Evolutionary conservation across 2,888 invertebrate genomes (phyloP), one percentile per base, ranked within the genome.

Genomic region (Ernsta delagoae): DNA sequence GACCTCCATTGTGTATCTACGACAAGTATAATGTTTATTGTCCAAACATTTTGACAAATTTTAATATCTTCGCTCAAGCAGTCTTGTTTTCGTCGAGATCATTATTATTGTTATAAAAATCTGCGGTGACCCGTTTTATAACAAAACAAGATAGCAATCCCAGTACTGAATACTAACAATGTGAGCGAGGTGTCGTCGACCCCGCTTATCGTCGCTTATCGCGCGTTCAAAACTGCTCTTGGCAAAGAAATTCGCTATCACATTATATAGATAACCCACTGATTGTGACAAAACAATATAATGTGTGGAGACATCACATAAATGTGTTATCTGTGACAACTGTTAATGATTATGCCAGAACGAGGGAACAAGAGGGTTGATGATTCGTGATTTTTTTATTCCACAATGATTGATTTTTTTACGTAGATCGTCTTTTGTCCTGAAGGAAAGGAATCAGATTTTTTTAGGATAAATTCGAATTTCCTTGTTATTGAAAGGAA

Each of bases 141-240:
- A 67, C 34, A 61, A 45, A 64, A 53, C 16, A 31, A 31, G 43
- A 60, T 54, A 67, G 9, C 36, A 36, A 67, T 67, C 60, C 16
- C 12, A 16, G 43, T 59, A 43, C 24, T n/a, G 45, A 12, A 39
- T 53, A 54, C 61, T 16, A 43, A 59, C 60, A 54, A 54, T 34
- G 53, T 11, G 12, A 53, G n/a, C 9, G 41, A 60, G 56, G 70
- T 41, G 77, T 75, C 78, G 73, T 61, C 70, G 77, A 76, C 75
- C 74, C 61, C 74, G 12, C 70, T 75, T 78, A 78, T 78, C 77
- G 70, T 16, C 45, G 43, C 59, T 74, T 75, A 77, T 76, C 77
- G 73, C 70, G 71, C 69, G 73, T 74, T 61, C 69, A 74, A 74
- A 73, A 71, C 43, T 75, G 76, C 74, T 75, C 75, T 75, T 75